Evolutionary conservation across 2,888 invertebrate species (phyloP).

Genomic region (Masnerella sp.): DNA sequence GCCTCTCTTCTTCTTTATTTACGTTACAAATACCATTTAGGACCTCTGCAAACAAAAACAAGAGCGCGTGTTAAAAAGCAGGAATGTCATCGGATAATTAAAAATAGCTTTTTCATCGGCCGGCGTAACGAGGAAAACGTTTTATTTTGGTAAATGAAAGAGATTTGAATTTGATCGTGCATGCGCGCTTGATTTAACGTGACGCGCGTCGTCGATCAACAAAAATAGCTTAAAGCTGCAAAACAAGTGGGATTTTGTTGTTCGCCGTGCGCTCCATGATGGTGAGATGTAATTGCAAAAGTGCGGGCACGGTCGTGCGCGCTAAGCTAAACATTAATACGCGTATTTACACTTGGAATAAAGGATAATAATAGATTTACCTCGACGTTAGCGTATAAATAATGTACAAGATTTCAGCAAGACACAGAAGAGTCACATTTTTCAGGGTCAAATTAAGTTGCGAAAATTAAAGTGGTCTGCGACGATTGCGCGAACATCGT

Average conservation of each 20-base stretch:
- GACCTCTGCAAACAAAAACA: conserved; percentile 74
- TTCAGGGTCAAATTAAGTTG: conserved; percentile 56
- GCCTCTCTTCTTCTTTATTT: conserved; percentile 76
- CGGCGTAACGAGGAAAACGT: conserved; percentile 20
- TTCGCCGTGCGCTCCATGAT: conserved; percentile 31
- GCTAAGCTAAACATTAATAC: conserved; percentile 57
- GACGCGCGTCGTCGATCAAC: conserved; percentile 36
- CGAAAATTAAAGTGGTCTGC: conserved; percentile 27
- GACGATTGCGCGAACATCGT: conserved; percentile 9
- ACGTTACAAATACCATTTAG: conserved; percentile 77
- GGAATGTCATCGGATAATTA: conserved; percentile 31
- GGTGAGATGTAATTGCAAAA: conserved; percentile 43
- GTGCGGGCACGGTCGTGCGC: conserved; percentile 5
- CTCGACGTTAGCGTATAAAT: conserved; percentile 58
- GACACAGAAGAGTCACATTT: conserved; percentile 53
- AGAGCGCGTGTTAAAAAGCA: conserved; percentile 8
- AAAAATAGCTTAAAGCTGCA: conserved; percentile 48
- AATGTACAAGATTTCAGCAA: conserved; percentile 60
- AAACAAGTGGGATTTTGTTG: conserved; percentile 45
- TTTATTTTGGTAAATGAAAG: conserved; percentile 45
- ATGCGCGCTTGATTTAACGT: no score
- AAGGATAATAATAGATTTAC: conserved; percentile 70
- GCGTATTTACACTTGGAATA: conserved; percentile 68
- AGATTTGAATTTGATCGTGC: conserved; percentile 25
- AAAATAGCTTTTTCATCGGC: conserved; percentile 28